Percentiles rank a stretch among this genome's conserved stretches.
These are phyloP conservation scores for Gerris lacustris DNA, from an alignment of 2,888 invertebrate species.

Conservation along the genomic window DNA sequence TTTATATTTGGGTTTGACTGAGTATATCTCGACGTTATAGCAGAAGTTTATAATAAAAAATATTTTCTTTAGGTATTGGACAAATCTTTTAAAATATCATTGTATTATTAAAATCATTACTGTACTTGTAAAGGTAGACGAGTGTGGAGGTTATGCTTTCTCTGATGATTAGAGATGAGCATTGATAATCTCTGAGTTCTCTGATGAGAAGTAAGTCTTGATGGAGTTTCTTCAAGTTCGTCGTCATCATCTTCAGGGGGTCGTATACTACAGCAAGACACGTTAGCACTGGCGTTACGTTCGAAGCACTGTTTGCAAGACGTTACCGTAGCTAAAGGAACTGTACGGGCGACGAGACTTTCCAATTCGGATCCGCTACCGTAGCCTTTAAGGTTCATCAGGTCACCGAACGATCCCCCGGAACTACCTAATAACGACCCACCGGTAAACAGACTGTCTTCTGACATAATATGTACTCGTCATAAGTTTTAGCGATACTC, in stretches of 20 bases:
- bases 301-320: not conserved
- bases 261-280: not conserved
- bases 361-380: slow-evolving; percentile 4
- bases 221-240: not conserved
- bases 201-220: not conserved
- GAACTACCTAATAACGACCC: not conserved
- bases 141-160: not conserved
- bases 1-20: too few relatives aligned
- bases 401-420: not conserved
- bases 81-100: too few relatives aligned
- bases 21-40: too few relatives aligned
- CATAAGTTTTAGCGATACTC: too few relatives aligned
- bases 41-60: too few relatives aligned
- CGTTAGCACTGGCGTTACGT: not conserved
- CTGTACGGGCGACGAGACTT: not conserved
- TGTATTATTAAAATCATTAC: not conserved
- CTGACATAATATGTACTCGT: too few relatives aligned
- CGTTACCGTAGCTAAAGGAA: not conserved
- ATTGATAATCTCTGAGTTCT: not conserved
- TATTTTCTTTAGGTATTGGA: too few relatives aligned
- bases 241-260: not conserved
- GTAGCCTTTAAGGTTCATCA: not conserved
- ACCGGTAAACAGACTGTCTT: too few relatives aligned
- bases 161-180: slow-evolving; percentile 1
- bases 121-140: slow-evolving; percentile 1